These are phyloP conservation scores for zebrafish (Danio rerio) DNA, from an alignment of 2,113 vertebrate genomes.

Conservation along the genomic window DNA sequence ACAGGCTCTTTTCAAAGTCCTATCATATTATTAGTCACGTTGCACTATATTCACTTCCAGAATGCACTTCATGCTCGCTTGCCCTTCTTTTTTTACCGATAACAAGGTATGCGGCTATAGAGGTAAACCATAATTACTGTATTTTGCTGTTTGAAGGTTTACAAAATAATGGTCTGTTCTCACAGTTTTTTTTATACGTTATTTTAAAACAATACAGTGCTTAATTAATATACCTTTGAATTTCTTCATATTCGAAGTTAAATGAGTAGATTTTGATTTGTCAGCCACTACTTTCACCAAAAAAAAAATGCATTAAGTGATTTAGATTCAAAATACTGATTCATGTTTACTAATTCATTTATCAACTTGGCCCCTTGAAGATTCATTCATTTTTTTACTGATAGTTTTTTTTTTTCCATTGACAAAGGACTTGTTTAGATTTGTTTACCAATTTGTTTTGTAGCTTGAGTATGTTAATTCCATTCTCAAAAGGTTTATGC, in stretches of 20 bases:
- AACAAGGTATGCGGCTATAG: background rate
- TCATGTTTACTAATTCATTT: background rate
- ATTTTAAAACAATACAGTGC: background rate
- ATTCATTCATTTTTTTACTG: background rate
- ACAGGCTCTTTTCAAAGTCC: background rate
- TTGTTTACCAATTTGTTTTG: no score
- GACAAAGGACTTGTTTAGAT: no score
- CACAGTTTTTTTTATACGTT: background rate
- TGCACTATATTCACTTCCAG: constrained; percentile 4
- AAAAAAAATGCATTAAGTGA: background rate
- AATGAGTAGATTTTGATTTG: no score
- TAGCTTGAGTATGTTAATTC: no score
- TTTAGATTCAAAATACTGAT: background rate
- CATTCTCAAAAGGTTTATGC: background rate
- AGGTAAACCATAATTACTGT: background rate
- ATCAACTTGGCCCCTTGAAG: background rate
- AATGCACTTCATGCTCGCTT: no score
- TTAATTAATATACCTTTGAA: background rate
- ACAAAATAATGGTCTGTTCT: background rate
- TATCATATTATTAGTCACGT: constrained; percentile 15
- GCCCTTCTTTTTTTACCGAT: no score
- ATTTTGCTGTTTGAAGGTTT: background rate
- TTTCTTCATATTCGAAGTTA: background rate
- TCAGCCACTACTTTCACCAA: no score
- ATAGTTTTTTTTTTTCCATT: background rate